Percentiles rank a stretch among this genome's conserved stretches.
phyloP scores from a whole-genome alignment of 2,888 invertebrate species.

The Harpalus rufipes region DNA sequence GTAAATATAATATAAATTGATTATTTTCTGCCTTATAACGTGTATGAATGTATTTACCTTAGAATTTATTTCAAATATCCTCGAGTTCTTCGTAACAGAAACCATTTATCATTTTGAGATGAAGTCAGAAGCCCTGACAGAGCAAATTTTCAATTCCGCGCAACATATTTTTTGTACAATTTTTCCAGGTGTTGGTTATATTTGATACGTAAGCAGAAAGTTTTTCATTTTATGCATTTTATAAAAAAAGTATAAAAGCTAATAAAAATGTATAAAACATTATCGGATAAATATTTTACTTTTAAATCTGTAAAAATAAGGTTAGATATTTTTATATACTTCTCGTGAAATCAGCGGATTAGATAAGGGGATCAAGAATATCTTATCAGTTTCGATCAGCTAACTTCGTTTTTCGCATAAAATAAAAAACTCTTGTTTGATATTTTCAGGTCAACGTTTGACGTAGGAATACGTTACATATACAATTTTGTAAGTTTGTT shows the following conservation, averaged over 20 bases:
- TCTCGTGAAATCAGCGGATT: too few species aligned
- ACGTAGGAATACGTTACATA: too few species aligned
- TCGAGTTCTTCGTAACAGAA: neutral
- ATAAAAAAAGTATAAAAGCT: too few species aligned
- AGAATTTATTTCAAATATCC: neutral
- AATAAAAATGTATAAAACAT: neutral
- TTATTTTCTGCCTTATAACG: neutral
- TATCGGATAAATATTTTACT: neutral
- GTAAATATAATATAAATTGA: neutral
- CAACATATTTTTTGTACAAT: neutral
- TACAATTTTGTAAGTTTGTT: too few species aligned
- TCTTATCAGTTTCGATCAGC: too few species aligned
- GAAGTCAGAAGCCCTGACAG: conserved; percentile 1
- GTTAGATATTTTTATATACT: too few species aligned
- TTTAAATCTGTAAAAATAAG: too few species aligned
- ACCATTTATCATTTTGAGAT: conserved; percentile 3
- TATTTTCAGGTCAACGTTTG: too few species aligned
- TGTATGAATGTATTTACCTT: neutral
- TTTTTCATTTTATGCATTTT: neutral
- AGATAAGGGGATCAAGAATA: too few species aligned
- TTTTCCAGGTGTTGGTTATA: neutral
- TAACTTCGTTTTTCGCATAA: too few species aligned
- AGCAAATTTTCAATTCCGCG: neutral
- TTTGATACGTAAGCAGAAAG: neutral
- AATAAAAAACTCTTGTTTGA: too few species aligned